Evolutionary conservation across 2,888 invertebrate genomes (phyloP).

Genomic region (Ellobium chinense): DNA sequence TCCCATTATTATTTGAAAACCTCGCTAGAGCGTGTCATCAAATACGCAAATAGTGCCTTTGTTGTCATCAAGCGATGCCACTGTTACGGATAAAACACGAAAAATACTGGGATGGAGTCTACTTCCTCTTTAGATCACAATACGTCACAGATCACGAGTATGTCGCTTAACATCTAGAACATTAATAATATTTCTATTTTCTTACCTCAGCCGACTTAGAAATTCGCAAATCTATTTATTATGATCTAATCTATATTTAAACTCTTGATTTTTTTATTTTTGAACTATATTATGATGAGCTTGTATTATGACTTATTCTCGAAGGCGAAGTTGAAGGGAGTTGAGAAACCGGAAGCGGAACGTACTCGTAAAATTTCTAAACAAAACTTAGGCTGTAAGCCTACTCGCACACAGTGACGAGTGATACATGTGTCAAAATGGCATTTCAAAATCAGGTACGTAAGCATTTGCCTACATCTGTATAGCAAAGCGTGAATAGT

Average conservation of each 20-base stretch:
- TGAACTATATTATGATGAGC: too few species aligned
- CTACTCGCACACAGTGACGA: neutral
- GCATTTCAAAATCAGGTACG: conserved; percentile 13
- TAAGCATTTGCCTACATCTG: too few species aligned
- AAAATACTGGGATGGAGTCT: neutral
- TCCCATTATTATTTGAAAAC: too few species aligned
- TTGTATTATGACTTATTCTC: neutral
- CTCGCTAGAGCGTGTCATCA: too few species aligned
- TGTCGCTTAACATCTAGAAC: neutral
- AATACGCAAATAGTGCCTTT: too few species aligned
- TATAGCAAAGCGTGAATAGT: too few species aligned
- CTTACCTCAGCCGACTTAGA: too few species aligned
- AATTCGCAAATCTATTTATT: too few species aligned
- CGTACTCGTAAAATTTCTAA: conserved; percentile 7
- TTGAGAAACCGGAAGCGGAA: conserved; percentile 20
- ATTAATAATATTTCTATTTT: conserved; percentile 23
- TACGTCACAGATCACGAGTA: conserved; percentile 47
- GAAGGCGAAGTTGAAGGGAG: neutral
- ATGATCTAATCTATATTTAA: too few species aligned
- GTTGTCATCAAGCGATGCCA: neutral
- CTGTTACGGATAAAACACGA: neutral
- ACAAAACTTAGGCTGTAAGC: neutral
- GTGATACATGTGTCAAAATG: neutral
- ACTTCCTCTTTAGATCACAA: conserved; percentile 30
- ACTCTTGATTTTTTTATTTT: too few species aligned